Evolutionary conservation across 2,113 vertebrate species (phyloP).

Genomic region (Herpailurus yagouaroundi): DNA sequence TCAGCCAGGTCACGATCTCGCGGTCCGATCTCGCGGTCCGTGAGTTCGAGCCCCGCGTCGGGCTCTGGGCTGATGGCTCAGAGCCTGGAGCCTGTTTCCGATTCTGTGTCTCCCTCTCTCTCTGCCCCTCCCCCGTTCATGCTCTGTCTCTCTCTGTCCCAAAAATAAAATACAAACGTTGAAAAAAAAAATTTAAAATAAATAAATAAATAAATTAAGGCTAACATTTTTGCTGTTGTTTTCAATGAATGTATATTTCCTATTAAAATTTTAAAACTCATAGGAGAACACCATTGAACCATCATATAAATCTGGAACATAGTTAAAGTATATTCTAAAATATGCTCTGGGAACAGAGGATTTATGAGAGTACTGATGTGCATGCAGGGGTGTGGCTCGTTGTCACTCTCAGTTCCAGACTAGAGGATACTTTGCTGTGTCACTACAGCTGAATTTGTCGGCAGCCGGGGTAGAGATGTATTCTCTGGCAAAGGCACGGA

Average conservation of each 20-base stretch:
- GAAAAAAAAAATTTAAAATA: too few species aligned
- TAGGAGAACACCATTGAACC: neutral
- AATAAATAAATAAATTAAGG: slow-evolving; percentile 56
- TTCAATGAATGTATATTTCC: neutral
- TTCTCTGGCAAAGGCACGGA: neutral
- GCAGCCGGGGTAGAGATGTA: neutral
- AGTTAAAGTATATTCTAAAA: neutral
- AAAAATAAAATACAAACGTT: too few species aligned
- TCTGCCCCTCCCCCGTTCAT: too few species aligned
- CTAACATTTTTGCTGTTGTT: slow-evolving; percentile 17
- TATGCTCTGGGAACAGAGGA: neutral
- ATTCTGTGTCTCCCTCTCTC: too few species aligned
- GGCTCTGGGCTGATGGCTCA: too few species aligned
- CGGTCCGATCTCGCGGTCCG: too few species aligned
- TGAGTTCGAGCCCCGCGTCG: too few species aligned
- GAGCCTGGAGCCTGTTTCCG: too few species aligned
- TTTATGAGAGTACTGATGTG: neutral
- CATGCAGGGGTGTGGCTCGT: rapidly evolving
- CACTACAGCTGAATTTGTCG: neutral
- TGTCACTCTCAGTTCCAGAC: neutral
- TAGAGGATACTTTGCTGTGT: neutral
- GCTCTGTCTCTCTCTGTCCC: too few species aligned
- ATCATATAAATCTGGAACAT: neutral
- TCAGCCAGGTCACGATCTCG: too few species aligned
- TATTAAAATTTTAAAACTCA: neutral